phyloP scores from a whole-genome alignment of 2,888 invertebrate species.

The Frankliniella fusca region DNA sequence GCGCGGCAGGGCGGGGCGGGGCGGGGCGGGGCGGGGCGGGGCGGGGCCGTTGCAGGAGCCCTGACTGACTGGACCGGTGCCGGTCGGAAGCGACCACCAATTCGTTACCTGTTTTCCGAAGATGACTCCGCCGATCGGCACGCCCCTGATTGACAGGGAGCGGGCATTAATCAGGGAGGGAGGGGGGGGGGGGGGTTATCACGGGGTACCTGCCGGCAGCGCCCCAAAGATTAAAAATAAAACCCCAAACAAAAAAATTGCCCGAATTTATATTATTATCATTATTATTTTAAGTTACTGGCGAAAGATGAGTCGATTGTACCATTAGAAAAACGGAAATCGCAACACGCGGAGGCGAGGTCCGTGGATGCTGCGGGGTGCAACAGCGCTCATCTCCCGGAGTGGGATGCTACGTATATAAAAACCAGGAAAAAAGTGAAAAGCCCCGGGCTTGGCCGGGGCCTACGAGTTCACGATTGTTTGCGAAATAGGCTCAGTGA shows the following conservation, averaged over 20 bases:
- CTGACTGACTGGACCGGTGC: no score
- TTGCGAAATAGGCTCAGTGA: slow-evolving; percentile 16
- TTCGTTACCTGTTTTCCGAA: slow-evolving; percentile 2
- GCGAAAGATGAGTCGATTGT: no score
- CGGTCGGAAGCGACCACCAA: neutral
- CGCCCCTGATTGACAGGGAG: neutral
- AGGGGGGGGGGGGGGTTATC: neutral
- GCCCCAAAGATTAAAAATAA: neutral
- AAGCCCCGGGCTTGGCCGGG: neutral
- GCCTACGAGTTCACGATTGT: neutral
- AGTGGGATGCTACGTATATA: neutral
- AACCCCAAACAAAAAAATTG: neutral
- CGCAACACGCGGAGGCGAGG: neutral
- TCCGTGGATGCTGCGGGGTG: neutral
- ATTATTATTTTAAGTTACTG: no score
- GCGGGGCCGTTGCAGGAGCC: neutral
- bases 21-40: no score
- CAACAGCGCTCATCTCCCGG: neutral
- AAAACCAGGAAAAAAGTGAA: neutral
- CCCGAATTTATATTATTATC: no score
- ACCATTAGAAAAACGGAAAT: no score
- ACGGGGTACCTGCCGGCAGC: neutral
- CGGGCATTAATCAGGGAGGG: neutral
- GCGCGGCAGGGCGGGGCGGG: neutral
- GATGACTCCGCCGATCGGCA: neutral